phyloP scores from a whole-genome alignment of 2,113 vertebrate species.

The Calypte anna region DNA sequence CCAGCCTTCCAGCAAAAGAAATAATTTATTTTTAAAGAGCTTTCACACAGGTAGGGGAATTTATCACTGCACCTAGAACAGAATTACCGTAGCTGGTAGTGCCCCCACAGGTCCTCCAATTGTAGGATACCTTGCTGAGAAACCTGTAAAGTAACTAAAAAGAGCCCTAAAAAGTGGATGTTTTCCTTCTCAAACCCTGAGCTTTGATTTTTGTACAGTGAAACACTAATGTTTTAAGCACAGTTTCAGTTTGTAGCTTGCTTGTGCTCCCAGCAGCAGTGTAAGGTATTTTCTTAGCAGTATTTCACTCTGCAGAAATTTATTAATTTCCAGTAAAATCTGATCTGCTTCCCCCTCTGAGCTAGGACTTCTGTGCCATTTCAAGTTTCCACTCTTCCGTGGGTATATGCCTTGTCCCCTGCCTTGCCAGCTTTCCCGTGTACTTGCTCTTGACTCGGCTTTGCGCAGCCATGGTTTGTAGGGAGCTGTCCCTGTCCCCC shows the following conservation, averaged over 20 bases:
- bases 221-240: neutral
- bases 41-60: neutral
- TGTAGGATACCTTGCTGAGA: neutral
- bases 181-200: neutral
- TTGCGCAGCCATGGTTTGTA: neutral
- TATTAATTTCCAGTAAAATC: neutral
- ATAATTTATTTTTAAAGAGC: neutral
- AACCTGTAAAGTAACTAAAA: neutral
- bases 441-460: fast-evolving
- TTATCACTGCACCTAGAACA: fast-evolving
- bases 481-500: no score
- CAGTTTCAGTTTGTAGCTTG: neutral
- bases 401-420: neutral
- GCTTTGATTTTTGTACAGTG: neutral
- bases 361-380: neutral
- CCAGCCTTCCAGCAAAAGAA: neutral
- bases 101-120: neutral
- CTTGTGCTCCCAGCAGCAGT: neutral
- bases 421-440: neutral
- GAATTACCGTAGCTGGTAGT: neutral
- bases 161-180: neutral
- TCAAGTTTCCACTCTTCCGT: neutral
- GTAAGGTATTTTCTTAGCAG: neutral
- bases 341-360: neutral
- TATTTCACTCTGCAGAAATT: neutral